These are phyloP conservation scores for Rhynchomys soricoides DNA, from an alignment of 2,113 vertebrate species.

Conservation along the genomic window DNA sequence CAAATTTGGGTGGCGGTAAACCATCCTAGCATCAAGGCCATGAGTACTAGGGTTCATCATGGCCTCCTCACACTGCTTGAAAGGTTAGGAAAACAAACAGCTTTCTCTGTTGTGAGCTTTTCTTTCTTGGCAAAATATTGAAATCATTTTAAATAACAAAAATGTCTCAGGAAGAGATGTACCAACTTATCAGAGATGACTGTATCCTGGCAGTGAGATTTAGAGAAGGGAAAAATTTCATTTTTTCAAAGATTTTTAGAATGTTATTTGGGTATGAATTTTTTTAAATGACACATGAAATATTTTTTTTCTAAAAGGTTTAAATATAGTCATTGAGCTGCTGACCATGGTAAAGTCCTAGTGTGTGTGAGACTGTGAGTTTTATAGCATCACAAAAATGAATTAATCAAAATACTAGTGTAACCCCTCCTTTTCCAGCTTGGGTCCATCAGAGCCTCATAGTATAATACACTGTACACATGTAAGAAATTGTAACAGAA, in stretches of 20 bases:
- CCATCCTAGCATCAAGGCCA: background rate
- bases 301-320: background rate
- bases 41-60: background rate
- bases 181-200: background rate
- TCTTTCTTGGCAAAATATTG: constrained; percentile 18
- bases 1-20: background rate
- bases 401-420: background rate
- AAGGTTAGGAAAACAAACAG: background rate
- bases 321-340: background rate
- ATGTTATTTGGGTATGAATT: background rate
- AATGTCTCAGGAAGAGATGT: background rate
- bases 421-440: background rate
- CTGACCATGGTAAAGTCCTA: background rate
- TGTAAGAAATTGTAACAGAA: background rate
- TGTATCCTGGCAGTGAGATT: background rate
- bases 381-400: background rate
- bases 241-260: constrained; percentile 29
- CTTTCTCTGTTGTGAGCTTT: background rate
- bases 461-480: background rate
- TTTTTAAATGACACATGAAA: constrained; percentile 8
- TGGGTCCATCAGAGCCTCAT: background rate
- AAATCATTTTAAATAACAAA: background rate
- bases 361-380: too few relatives aligned
- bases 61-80: background rate
- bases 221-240: background rate